phyloP scores from a whole-genome alignment of 2,888 invertebrate genomes.

The Dynastes tityus region DNA sequence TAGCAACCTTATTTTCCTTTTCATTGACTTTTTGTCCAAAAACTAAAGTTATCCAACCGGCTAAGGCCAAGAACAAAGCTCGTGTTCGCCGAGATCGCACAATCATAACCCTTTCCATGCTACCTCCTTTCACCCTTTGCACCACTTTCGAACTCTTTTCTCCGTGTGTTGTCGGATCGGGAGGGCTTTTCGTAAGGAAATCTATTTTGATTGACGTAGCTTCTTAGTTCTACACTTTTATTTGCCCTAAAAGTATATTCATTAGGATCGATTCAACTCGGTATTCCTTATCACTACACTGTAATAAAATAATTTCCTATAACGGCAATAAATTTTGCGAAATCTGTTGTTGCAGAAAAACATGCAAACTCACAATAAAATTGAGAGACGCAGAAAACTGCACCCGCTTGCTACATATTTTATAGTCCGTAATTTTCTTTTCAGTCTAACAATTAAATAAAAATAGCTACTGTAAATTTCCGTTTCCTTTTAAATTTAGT shows the following conservation, averaged over 20 bases:
- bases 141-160: constrained; percentile 5
- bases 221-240: neutral
- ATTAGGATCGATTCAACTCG: too few species aligned
- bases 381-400: constrained; percentile 9
- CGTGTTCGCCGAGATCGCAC: constrained; percentile 12
- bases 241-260: neutral
- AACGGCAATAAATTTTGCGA: constrained; percentile 40
- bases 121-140: neutral
- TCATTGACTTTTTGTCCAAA: constrained; percentile 41
- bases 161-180: neutral
- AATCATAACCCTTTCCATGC: constrained; percentile 35
- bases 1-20: constrained; percentile 45
- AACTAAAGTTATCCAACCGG: constrained; percentile 44
- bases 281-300: neutral
- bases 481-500: neutral
- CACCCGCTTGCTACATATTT: constrained; percentile 17
- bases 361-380: constrained; percentile 44
- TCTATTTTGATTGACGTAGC: constrained; percentile 27
- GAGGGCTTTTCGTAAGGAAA: neutral
- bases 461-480: constrained; percentile 42
- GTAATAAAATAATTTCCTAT: constrained; percentile 38
- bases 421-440: constrained; percentile 39
- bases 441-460: constrained; percentile 39
- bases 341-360: constrained; percentile 25
- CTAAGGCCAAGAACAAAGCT: constrained; percentile 38